Evolutionary conservation across 1,140 invertebrate genomes (phyloP), one percentile per base, ranked within the genome.

Genomic region (Zaprionus inermis): DNA sequence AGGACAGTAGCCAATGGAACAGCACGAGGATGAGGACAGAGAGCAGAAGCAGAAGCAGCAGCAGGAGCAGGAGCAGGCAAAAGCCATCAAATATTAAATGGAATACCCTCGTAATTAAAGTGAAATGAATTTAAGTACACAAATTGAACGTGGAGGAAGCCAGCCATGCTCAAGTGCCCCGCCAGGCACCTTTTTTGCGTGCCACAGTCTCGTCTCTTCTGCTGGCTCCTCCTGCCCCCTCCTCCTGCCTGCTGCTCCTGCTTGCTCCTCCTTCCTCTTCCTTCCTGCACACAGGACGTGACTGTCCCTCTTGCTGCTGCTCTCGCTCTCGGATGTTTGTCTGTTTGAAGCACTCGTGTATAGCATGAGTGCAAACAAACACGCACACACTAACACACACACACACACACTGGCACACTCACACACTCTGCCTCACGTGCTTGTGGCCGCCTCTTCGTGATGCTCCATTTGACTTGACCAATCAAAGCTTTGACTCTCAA

Each of bases 101-200:
- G 84, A 83, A 88, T 89, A 88, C 83, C 83, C 88, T 78, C 76
- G 83, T 88, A 89, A 88, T 88, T 88, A 88, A 89, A 88, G 84
- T 89, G 84, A 89, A 88, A 88, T 89, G 84, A 88, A 88, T 88
- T 88, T 88, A 88, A 89, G 84, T 83, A 89, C 83, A 78, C 84
- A 88, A 88, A 88, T 88, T 88, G 77, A 89, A 88, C 83, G 83
- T 64, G 36, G 80, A 79, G 78, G 68, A 79, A 82, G 83, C 76
- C 72, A 64, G 46, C 72, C 76, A 65, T 65, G 73, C 72, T 57
- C 67, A 85, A 73, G 58, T 77, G 66, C 49, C 32, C 59, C 28
- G 41, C 56, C 44, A 73, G 22, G 76, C 71, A 65, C 24, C 34
- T 52, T 68, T 24, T 34, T 67, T 71, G 68, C 34, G 72, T 74